Conservation (phyloP, 2,888 invertebrate species). For the Mythimna albipuncta region DNA sequence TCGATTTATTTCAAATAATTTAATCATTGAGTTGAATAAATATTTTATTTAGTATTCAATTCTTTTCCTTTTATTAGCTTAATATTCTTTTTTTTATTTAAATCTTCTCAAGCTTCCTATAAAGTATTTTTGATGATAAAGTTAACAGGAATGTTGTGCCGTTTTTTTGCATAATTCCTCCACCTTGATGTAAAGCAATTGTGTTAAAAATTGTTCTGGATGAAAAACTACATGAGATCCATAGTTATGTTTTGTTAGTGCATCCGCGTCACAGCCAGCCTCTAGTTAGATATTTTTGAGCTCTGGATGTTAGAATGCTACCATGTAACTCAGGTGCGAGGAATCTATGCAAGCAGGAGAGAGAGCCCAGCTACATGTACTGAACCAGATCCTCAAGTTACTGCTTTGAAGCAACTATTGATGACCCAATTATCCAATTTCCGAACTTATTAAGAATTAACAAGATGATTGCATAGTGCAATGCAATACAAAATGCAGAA, state of each 20-base stretch:
- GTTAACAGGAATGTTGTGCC: slow-evolving; percentile 43
- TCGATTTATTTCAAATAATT: slow-evolving; percentile 16
- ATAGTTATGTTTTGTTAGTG: slow-evolving; percentile 83
- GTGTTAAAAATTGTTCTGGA: slow-evolving; percentile 87
- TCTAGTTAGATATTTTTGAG: slow-evolving; percentile 77
- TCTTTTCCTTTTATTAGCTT: slow-evolving; percentile 5
- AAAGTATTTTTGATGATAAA: slow-evolving; percentile 19
- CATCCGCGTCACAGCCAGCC: slow-evolving; percentile 84
- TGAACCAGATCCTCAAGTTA: slow-evolving; percentile 41
- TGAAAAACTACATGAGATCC: slow-evolving; percentile 77
- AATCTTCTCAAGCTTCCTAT: slow-evolving; percentile 32
- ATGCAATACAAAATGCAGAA: neutral
- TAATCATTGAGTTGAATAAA: slow-evolving; percentile 24
- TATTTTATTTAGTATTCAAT: slow-evolving; percentile 4
- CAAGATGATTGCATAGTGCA: neutral
- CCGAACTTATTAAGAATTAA: neutral
- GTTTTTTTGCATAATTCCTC: slow-evolving; percentile 75
- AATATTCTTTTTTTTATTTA: slow-evolving; percentile 30
- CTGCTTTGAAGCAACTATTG: neutral
- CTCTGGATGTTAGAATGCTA: slow-evolving; percentile 81
- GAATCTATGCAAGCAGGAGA: slow-evolving; percentile 77
- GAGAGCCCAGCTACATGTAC: slow-evolving; percentile 73
- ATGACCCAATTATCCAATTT: neutral
- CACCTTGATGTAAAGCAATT: slow-evolving; percentile 68
- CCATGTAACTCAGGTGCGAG: slow-evolving; percentile 74